A percentile compares a stretch with the other conserved stretches of the same genome.
Evolutionary conservation across 2,888 invertebrate genomes (phyloP).

Genomic region (Carterocephalus palaemon): DNA sequence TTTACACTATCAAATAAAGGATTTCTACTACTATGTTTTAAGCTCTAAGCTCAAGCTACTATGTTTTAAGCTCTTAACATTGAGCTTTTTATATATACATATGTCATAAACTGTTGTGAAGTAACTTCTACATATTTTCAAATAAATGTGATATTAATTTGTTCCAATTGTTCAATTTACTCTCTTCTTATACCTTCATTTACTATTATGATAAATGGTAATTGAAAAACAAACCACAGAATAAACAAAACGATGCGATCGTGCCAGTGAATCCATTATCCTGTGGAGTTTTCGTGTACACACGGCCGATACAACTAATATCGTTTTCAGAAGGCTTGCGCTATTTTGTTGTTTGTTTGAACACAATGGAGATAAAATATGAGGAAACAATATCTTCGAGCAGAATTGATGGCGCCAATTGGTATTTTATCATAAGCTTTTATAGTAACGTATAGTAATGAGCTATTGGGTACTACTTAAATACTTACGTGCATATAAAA

Average conservation of each 20-base stretch:
- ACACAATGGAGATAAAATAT: not conserved
- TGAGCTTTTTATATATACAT: too few species aligned
- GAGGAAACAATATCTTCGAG: not conserved
- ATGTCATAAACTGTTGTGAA: too few species aligned
- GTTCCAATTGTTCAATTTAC: not conserved
- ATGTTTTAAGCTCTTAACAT: too few species aligned
- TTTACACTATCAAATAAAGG: too few species aligned
- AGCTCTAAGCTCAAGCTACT: too few species aligned
- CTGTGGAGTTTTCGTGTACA: not conserved
- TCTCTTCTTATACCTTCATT: not conserved
- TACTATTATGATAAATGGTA: constrained; percentile 3
- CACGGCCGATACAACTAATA: constrained; percentile 5
- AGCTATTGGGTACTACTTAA: too few species aligned
- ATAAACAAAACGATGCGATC: constrained; percentile 1
- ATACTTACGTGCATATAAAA: too few species aligned
- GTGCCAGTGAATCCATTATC: constrained; percentile 5
- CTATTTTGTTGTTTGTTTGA: constrained; percentile 9
- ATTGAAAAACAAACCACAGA: not conserved
- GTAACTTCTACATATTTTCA: too few species aligned
- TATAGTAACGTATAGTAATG: too few species aligned
- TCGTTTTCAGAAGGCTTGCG: constrained; percentile 13
- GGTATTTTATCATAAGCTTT: too few species aligned
- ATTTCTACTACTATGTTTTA: too few species aligned
- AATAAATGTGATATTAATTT: too few species aligned
- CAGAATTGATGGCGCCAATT: not conserved